Percentiles rank a stretch among this genome's conserved stretches.
These are phyloP conservation scores for Ptiloglossa arizonensis DNA, from an alignment of 1,140 invertebrate species.

Conservation along the genomic window DNA sequence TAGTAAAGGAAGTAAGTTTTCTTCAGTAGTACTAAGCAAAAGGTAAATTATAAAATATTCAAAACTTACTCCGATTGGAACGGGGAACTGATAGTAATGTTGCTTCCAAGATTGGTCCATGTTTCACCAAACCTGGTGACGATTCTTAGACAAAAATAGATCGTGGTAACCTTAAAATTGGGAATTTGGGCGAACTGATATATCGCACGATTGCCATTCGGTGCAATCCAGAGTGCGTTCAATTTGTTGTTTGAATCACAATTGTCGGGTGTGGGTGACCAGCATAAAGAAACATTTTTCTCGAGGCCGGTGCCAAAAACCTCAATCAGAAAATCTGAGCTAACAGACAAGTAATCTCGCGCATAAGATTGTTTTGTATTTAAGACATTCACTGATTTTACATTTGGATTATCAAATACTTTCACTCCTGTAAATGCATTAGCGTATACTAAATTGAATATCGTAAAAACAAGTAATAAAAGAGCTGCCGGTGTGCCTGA, in stretches of 20 bases:
- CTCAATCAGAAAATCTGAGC: conserved; percentile 49
- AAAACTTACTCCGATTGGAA: conserved; percentile 48
- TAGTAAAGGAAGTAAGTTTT: neutral
- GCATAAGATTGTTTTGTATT: conserved; percentile 3
- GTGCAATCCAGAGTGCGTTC: conserved; percentile 47
- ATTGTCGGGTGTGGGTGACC: conserved; percentile 57
- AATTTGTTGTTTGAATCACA: conserved; percentile 52
- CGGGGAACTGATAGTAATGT: conserved; percentile 58
- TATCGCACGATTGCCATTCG: conserved; percentile 52
- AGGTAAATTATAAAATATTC: neutral
- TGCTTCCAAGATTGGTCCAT: conserved; percentile 71
- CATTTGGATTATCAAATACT: conserved; percentile 27
- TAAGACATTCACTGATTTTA: conserved; percentile 55
- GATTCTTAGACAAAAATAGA: conserved; percentile 74
- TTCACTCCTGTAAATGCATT: conserved; percentile 43
- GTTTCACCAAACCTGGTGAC: conserved; percentile 38
- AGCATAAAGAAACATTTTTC: conserved; percentile 58
- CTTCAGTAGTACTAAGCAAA: neutral
- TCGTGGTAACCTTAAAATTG: conserved; percentile 67
- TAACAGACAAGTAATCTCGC: neutral
- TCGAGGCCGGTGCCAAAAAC: conserved; percentile 60
- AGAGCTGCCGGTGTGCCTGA: conserved; percentile 70
- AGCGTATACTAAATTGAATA: conserved; percentile 67
- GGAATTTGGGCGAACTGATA: conserved; percentile 61
- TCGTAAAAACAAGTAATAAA: conserved; percentile 69